A percentile compares a stretch with the other conserved stretches of the same genome.
phyloP scores from a whole-genome alignment of 2,888 invertebrate species.

The Tortricodes alternella region DNA sequence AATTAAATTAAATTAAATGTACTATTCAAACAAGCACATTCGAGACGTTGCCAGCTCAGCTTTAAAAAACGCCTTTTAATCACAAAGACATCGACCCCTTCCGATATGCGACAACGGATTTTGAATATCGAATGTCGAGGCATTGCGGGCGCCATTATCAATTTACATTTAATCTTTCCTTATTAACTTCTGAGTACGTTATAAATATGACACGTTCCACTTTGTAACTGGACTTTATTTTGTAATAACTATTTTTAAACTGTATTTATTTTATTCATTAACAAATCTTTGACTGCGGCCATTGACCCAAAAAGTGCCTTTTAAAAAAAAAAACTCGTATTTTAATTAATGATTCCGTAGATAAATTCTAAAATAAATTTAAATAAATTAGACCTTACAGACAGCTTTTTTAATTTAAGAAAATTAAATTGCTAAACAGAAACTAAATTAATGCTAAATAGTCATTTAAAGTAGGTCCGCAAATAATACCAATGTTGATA shows the following conservation, averaged over 20 bases:
- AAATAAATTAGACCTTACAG: no score
- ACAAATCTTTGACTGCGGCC: neutral
- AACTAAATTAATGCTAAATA: conserved; percentile 17
- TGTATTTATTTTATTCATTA: neutral
- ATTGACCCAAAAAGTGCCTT: no score
- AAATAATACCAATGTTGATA: conserved; percentile 4
- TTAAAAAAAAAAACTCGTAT: no score
- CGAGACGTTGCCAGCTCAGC: conserved; percentile 11
- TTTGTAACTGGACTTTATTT: neutral
- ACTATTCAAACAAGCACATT: conserved; percentile 5
- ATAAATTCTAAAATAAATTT: no score
- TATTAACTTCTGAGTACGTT: conserved; percentile 44
- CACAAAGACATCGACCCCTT: conserved; percentile 25
- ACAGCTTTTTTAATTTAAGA: neutral
- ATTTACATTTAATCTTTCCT: conserved; percentile 56
- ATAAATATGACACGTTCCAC: conserved; percentile 28
- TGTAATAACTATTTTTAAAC: neutral
- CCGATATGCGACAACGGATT: conserved; percentile 48
- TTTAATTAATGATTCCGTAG: neutral
- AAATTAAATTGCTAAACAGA: conserved; percentile 10
- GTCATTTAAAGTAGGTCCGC: conserved; percentile 22
- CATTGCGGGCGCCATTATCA: conserved; percentile 50
- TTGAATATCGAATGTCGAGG: conserved; percentile 59
- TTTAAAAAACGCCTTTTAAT: conserved; percentile 25
- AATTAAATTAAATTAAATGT: no score